These are phyloP conservation scores for Microctenopoma steveboyesi DNA, from an alignment of 2,797 vertebrate genomes.

Conservation along the genomic window DNA sequence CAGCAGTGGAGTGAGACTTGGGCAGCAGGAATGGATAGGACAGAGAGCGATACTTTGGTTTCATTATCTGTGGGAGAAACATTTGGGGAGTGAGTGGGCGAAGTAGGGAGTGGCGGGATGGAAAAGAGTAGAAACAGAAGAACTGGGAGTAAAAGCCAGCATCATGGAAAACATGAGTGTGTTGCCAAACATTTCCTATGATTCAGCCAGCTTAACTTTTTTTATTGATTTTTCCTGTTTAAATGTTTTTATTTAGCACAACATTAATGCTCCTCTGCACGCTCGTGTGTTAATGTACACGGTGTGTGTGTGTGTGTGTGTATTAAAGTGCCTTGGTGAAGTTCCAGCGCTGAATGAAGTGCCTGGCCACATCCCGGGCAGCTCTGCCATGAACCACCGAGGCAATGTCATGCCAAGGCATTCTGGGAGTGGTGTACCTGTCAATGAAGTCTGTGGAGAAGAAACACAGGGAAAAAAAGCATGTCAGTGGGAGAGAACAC, in stretches of 20 bases:
- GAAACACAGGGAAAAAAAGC: neutral
- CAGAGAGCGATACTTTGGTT: slow-evolving; percentile 95
- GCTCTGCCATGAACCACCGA: slow-evolving; percentile 92
- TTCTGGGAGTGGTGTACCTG: slow-evolving; percentile 92
- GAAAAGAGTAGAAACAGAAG: slow-evolving; percentile 2
- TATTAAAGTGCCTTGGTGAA: slow-evolving; percentile 89
- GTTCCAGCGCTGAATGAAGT: slow-evolving; percentile 99
- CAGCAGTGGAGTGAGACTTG: slow-evolving; percentile 90
- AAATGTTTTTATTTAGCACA: neutral
- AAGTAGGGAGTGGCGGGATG: slow-evolving; percentile 3
- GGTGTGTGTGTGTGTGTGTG: neutral
- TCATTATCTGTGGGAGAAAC: slow-evolving; percentile 88
- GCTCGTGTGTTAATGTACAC: neutral
- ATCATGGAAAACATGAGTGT: slow-evolving; percentile 37
- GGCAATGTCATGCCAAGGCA: slow-evolving; percentile 98
- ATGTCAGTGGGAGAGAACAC: neutral
- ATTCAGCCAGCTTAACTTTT: slow-evolving; percentile 8
- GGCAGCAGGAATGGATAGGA: slow-evolving; percentile 95
- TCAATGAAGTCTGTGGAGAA: slow-evolving; percentile 92
- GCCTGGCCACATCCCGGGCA: slow-evolving; percentile 91
- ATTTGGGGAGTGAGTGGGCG: neutral
- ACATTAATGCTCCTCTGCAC: slow-evolving; percentile 8
- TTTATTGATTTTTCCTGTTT: neutral
- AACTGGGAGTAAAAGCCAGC: neutral
- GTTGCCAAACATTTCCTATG: slow-evolving; percentile 4